Evolutionary conservation across 1,140 invertebrate species (phyloP).

Genomic region (Drosophila albomicans): DNA sequence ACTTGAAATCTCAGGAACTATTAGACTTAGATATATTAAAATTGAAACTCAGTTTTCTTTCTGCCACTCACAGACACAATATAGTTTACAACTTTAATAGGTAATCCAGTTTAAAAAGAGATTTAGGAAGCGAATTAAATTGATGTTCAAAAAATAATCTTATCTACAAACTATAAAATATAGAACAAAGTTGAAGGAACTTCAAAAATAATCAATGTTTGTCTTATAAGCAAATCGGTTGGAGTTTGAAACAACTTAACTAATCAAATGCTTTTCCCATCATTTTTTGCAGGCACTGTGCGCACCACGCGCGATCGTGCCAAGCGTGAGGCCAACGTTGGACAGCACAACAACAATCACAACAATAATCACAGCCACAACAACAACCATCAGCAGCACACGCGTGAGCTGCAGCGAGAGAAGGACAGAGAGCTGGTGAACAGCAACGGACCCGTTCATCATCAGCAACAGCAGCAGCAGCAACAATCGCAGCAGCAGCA

Average conservation of each 20-base stretch:
- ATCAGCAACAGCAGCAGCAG: conserved; percentile 29
- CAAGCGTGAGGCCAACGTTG: conserved; percentile 81
- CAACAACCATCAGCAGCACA: conserved; percentile 45
- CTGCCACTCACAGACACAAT: too few species aligned
- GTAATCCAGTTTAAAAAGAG: too few species aligned
- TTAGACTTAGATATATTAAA: too few species aligned
- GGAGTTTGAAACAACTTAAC: background rate
- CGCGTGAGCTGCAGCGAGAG: conserved; percentile 30
- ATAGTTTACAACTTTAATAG: too few species aligned
- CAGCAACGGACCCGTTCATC: conserved; percentile 21
- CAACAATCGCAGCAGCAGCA: conserved; percentile 7
- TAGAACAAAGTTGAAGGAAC: too few species aligned
- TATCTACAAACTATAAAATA: too few species aligned
- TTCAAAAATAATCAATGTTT: too few species aligned
- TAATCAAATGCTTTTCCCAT: background rate
- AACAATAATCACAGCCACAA: conserved; percentile 60
- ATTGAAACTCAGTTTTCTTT: too few species aligned
- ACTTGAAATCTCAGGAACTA: too few species aligned
- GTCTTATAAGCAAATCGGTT: too few species aligned
- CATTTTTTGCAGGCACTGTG: conserved; percentile 63
- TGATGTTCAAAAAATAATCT: too few species aligned
- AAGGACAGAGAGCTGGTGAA: conserved; percentile 6
- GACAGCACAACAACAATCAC: conserved; percentile 65
- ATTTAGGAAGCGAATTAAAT: too few species aligned
- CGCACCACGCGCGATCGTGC: conserved; percentile 83